Conservation (phyloP, 1,140 invertebrate genomes). For the Radopholus similis region DNA sequence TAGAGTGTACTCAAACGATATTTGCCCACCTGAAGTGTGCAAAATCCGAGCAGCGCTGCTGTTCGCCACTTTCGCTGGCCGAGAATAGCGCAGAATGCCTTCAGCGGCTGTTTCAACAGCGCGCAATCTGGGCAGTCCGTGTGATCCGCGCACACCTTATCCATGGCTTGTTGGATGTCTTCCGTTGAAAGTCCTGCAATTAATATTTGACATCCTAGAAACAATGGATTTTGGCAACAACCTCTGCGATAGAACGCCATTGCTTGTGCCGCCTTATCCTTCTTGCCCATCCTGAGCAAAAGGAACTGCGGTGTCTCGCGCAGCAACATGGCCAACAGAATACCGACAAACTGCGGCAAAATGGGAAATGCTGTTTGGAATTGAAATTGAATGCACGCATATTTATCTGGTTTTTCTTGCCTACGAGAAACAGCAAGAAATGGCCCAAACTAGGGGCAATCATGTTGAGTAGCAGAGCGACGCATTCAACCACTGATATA, state of each 20-base stretch:
- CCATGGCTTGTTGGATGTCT: background rate
- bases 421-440: background rate
- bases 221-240: background rate
- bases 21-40: background rate
- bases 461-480: background rate
- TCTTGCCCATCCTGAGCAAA: background rate
- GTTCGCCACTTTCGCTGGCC: background rate
- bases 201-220: background rate
- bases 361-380: background rate
- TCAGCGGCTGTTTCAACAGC: background rate
- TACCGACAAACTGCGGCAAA: background rate
- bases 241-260: background rate
- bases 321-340: background rate
- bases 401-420: too few species aligned
- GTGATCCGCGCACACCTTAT: background rate
- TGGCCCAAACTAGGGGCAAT: background rate
- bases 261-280: background rate
- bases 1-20: background rate
- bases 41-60: background rate
- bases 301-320: background rate
- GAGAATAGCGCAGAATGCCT: background rate
- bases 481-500: background rate
- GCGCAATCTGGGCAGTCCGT: too few species aligned
- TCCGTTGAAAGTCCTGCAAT: background rate
- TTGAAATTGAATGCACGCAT: background rate